Percentiles rank a stretch among this genome's conserved stretches.
Conservation (phyloP, 35 echinoderm and acorn worm species). For the Patiria miniata region DNA sequence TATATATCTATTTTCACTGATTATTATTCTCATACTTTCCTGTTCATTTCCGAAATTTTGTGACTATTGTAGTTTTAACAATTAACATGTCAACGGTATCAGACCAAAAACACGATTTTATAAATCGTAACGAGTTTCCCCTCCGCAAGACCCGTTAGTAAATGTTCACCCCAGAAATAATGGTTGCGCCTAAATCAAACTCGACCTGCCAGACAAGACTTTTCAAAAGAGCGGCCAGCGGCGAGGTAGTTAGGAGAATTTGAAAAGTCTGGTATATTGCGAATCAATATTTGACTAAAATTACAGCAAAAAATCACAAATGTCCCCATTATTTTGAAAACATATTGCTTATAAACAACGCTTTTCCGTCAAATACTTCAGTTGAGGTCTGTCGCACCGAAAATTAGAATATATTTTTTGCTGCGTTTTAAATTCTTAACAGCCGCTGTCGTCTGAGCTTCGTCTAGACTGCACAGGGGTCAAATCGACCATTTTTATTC, state of each 20-base stretch:
- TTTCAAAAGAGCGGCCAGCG: conserved; percentile 19
- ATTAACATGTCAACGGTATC: too few relatives aligned
- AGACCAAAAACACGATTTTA: too few relatives aligned
- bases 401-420: background rate
- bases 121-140: too few relatives aligned
- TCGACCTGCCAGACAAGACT: conserved; percentile 23
- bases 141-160: too few relatives aligned
- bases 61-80: too few relatives aligned
- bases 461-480: conserved; percentile 15
- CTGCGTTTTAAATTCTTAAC: conserved; percentile 3
- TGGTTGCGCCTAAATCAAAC: conserved; percentile 24
- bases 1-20: too few relatives aligned
- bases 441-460: conserved; percentile 7
- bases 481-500: conserved; percentile 23
- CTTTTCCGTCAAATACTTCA: background rate
- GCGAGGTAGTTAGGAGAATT: conserved; percentile 9
- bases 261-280: background rate
- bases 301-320: background rate
- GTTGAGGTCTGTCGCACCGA: background rate
- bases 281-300: background rate
- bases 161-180: background rate
- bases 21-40: too few relatives aligned
- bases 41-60: too few relatives aligned
- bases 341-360: background rate
- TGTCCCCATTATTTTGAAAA: background rate